phyloP scores from a whole-genome alignment of 35 echinoderm and acorn worm genomes.

The Ophiothrix spiculata region DNA sequence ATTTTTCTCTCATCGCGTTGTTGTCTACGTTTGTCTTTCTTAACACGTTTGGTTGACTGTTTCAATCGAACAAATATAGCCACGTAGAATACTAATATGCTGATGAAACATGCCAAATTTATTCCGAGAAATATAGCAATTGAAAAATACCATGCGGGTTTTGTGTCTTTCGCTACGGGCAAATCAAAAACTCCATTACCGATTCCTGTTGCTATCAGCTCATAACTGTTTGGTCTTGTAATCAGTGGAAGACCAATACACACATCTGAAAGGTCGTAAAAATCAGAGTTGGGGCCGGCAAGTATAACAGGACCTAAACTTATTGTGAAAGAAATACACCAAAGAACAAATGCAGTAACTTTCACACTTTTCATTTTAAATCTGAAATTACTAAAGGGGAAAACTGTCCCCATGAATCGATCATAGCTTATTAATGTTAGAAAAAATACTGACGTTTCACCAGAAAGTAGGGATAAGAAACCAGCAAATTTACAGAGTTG shows the following conservation, averaged over 20 bases:
- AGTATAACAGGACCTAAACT: slow-evolving; percentile 33
- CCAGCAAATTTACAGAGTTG: slow-evolving; percentile 43
- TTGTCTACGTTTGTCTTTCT: no score
- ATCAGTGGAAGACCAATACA: slow-evolving; percentile 46
- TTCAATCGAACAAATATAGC: slow-evolving; percentile 2
- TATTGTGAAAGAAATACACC: slow-evolving; percentile 31
- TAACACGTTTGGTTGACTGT: not conserved
- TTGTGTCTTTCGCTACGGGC: not conserved
- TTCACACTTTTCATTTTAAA: slow-evolving; percentile 1
- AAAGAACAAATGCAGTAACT: slow-evolving; percentile 3
- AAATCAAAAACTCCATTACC: not conserved
- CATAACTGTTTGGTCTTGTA: not conserved
- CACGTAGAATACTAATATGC: slow-evolving; percentile 2
- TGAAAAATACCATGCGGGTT: slow-evolving; percentile 17
- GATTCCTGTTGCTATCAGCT: not conserved
- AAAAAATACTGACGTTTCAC: slow-evolving; percentile 56
- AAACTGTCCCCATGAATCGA: slow-evolving; percentile 35
- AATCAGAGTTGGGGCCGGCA: slow-evolving; percentile 1
- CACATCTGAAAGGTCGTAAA: slow-evolving; percentile 57
- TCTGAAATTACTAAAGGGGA: slow-evolving; percentile 30
- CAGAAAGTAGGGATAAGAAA: slow-evolving; percentile 44
- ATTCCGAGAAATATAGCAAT: slow-evolving; percentile 37
- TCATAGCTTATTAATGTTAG: slow-evolving; percentile 55
- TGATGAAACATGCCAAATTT: slow-evolving; percentile 21
- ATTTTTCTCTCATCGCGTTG: not conserved